Evolutionary conservation across 1,140 invertebrate genomes (phyloP), one percentile per base, ranked within the genome.

Genomic region (Pogonognathellus flavescens): DNA sequence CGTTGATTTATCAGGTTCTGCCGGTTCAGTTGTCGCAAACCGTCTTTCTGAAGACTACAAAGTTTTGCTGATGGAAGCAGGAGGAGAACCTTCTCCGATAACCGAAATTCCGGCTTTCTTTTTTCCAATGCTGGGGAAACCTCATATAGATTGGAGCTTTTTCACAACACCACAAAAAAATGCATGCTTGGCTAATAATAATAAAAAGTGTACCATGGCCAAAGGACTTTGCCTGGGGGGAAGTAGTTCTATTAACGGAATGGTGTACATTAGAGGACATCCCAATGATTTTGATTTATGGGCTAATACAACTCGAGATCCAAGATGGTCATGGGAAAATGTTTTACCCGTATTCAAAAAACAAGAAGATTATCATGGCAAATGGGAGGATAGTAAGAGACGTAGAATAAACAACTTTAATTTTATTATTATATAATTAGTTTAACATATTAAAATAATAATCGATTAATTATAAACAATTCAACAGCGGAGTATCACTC

Each of bases 201-300:
- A 85, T 0, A 20, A 41, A 31, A 88, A 89, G 81, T 90, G 89
- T 66, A 88, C 80, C 92, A 91, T 18, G 0, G 31, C 9, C n/a
- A 60, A 92, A 84, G 92, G 91, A 13, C 91, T 90, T 84, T 91
- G 91, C 41, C 86, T 92, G 87, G 94, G 94, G n/a, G 88, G 88
- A 3, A 62, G 76, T 60, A 66, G 92, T 6, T 91, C 92, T 1
- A 90, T 94, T 14, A 95, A 95, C 89, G 93, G 91, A 41, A 94
- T 95, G 93, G 90, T 93, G 0, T 94, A 94, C 88, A 91, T 93
- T 1, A 90, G 94, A 86, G 94, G 94, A 1, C 93, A 94, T 90
- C 91, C 91, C 11, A 89, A 89, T 70, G 94, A 95, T 89, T 95
- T 93, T 89, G 92, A 95, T 89, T 87, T 90, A 20, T 95, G 94